Conservation (phyloP, 2,797 vertebrate genomes). For the Lepilemur ruficaudatus region DNA sequence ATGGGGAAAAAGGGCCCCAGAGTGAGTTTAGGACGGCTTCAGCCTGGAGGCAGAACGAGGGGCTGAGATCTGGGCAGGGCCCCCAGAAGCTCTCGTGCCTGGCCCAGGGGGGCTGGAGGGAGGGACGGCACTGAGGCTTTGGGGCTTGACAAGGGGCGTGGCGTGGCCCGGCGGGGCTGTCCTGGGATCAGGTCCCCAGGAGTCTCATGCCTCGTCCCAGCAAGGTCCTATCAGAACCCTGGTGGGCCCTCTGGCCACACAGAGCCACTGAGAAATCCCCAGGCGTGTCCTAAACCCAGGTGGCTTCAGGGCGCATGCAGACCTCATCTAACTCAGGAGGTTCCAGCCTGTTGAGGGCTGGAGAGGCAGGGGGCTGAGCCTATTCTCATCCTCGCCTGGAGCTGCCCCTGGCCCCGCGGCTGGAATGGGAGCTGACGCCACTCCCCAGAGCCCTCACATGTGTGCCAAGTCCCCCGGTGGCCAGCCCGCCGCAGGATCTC, state of each 20-base stretch:
- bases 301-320: not conserved
- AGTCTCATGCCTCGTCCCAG: not conserved
- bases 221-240: not conserved
- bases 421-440: not conserved
- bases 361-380: not conserved
- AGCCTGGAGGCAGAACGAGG: rapidly evolving
- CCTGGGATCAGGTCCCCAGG: too few relatives aligned
- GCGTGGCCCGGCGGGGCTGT: too few relatives aligned
- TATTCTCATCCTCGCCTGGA: not conserved
- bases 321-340: rapidly evolving
- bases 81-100: rapidly evolving
- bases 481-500: not conserved
- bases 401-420: not conserved
- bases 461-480: not conserved
- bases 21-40: not conserved
- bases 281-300: not conserved
- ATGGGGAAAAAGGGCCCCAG: too few relatives aligned
- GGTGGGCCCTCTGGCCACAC: not conserved
- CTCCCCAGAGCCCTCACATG: not conserved
- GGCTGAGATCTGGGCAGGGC: not conserved
- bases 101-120: not conserved
- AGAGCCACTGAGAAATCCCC: not conserved
- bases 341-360: too few relatives aligned
- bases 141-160: not conserved
- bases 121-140: too few relatives aligned